These are phyloP conservation scores for Betta splendens DNA, from an alignment of 2,797 vertebrate species.

Conservation along the genomic window DNA sequence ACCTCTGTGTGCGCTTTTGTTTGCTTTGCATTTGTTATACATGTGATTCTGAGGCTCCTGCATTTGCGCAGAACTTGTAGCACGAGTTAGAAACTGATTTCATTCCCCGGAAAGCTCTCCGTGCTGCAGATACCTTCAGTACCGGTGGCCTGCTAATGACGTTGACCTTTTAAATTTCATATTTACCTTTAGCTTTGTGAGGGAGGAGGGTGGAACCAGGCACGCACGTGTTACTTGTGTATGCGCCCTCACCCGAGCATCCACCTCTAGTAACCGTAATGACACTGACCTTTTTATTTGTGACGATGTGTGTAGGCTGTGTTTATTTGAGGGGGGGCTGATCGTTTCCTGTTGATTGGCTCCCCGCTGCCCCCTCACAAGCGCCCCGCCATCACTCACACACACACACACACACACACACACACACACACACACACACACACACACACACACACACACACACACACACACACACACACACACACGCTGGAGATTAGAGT, in stretches of 20 bases:
- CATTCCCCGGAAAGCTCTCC: constrained; percentile 35
- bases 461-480: constrained; percentile 26
- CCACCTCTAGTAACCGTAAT: constrained; percentile 72
- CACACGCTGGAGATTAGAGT: constrained; percentile 25
- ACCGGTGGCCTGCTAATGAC: constrained; percentile 77
- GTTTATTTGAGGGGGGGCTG: constrained; percentile 68
- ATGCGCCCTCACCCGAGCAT: constrained; percentile 29
- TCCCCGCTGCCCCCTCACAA: constrained; percentile 43
- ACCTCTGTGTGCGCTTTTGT: too few species aligned
- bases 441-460: constrained; percentile 22
- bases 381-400: constrained; percentile 17
- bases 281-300: constrained; percentile 84
- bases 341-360: constrained; percentile 76
- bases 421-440: constrained; percentile 23
- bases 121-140: constrained; percentile 44
- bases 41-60: constrained; percentile 25
- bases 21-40: constrained; percentile 41
- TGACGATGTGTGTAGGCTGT: constrained; percentile 67
- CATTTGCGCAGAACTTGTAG: constrained; percentile 17
- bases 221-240: constrained; percentile 30
- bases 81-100: constrained; percentile 47
- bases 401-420: constrained; percentile 22
- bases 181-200: constrained; percentile 63
- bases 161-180: constrained; percentile 81
- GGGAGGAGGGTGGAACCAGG: constrained; percentile 28